A percentile compares a stretch with the other conserved stretches of the same genome.
Conservation (phyloP, 2,113 vertebrate genomes). For the Chlorodrepanis virens region DNA sequence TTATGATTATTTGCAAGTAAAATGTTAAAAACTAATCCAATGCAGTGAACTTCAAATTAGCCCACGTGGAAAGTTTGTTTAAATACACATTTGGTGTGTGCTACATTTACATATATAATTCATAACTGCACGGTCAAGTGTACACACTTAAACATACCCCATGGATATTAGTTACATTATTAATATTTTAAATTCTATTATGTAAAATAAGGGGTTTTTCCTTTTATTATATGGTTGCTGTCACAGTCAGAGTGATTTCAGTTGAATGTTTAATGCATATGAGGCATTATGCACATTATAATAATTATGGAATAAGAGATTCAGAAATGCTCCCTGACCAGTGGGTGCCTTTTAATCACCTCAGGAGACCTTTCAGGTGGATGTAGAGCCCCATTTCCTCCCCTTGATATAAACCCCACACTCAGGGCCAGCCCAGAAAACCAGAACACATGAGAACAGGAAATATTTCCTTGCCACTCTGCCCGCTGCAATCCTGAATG, state of each 20-base stretch:
- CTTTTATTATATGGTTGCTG: not conserved
- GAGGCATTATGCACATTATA: constrained; percentile 25
- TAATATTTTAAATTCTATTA: not conserved
- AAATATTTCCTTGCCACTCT: not conserved
- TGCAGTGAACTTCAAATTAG: not conserved
- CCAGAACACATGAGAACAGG: not conserved
- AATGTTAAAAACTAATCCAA: not conserved
- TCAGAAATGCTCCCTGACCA: not conserved
- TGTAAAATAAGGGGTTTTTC: constrained; percentile 40
- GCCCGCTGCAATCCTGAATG: not conserved
- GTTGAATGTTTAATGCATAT: not conserved
- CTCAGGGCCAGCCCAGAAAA: not conserved
- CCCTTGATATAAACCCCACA: not conserved
- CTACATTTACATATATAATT: not conserved
- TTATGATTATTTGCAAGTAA: not conserved
- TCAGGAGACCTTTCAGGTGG: not conserved
- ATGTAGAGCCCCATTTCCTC: not conserved
- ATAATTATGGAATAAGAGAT: constrained; percentile 61
- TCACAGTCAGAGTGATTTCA: not conserved
- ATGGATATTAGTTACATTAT: not conserved
- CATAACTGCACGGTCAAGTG: not conserved
- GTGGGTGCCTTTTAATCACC: not conserved
- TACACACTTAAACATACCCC: not conserved
- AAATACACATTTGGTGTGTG: not conserved
- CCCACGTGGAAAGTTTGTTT: not conserved